Evolutionary conservation across 2,113 vertebrate species (phyloP).

Genomic region (Tachuris rubrigastra): DNA sequence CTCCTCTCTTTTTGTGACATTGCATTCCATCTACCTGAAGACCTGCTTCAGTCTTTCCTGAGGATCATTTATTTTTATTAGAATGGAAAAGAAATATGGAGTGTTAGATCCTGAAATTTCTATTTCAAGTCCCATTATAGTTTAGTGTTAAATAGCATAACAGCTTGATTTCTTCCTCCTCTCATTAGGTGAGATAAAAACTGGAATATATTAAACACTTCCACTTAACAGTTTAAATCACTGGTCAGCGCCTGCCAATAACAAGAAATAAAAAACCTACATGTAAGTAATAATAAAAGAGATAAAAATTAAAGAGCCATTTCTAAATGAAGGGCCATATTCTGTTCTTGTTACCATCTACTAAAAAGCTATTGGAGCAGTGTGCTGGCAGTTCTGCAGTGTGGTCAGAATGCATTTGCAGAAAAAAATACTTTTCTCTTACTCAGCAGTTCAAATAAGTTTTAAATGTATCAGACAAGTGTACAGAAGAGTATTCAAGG

Average conservation of each 20-base stretch:
- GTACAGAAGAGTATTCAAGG: background rate
- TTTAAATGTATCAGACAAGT: background rate
- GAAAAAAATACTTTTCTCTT: background rate
- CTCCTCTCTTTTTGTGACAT: background rate
- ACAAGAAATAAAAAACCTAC: constrained; percentile 5
- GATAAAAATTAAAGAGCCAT: constrained; percentile 53
- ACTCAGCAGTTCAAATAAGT: background rate
- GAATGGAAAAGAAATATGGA: constrained; percentile 16
- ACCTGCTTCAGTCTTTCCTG: background rate
- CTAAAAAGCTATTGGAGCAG: background rate
- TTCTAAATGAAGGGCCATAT: constrained; percentile 6
- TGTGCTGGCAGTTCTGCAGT: background rate
- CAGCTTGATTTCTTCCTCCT: constrained; percentile 30
- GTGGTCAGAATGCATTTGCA: background rate
- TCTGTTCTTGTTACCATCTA: background rate
- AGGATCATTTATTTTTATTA: constrained; percentile 64
- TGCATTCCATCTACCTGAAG: background rate
- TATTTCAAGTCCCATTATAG: constrained; percentile 22
- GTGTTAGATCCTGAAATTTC: constrained; percentile 29
- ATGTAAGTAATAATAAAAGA: constrained; percentile 33
- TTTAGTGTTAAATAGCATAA: constrained; percentile 36
- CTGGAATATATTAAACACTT: constrained; percentile 31
- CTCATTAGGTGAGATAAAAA: constrained; percentile 52
- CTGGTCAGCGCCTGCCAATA: constrained; percentile 33
- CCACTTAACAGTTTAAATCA: constrained; percentile 23